Evolutionary conservation across 64 coral and sea anemone genomes (phyloP).

Genomic region (Montipora cactus): DNA sequence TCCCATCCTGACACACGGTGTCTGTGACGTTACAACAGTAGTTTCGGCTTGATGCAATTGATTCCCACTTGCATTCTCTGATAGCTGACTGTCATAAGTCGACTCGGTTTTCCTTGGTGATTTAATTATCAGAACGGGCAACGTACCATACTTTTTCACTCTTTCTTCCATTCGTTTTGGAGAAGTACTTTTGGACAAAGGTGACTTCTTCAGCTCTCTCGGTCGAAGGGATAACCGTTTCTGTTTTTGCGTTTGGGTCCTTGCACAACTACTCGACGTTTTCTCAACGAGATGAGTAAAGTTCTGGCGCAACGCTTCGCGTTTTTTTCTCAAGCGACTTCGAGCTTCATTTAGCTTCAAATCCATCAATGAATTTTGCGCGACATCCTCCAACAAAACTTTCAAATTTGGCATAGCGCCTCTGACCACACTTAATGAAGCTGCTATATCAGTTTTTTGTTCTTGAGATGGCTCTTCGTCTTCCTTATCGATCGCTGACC

Average conservation of each 20-base stretch:
- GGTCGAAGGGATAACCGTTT: background rate
- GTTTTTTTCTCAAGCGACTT: slow-evolving; percentile 12
- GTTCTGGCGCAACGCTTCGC: background rate
- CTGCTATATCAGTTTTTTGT: background rate
- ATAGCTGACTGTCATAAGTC: background rate
- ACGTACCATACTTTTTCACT: slow-evolving; percentile 15
- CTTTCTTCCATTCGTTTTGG: slow-evolving; percentile 29
- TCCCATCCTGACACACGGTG: background rate
- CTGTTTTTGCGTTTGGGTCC: background rate
- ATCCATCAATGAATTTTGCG: background rate
- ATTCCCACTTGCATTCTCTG: background rate
- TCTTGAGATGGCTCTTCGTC: background rate
- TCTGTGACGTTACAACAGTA: background rate
- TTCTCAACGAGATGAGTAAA: background rate
- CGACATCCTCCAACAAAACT: background rate
- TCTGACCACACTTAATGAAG: background rate
- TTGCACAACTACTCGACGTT: background rate
- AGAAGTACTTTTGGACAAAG: slow-evolving; percentile 13
- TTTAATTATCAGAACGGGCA: slow-evolving; percentile 16
- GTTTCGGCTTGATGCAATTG: background rate
- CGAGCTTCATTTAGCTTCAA: slow-evolving; percentile 20
- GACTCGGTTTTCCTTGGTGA: slow-evolving; percentile 11
- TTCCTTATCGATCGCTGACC: background rate
- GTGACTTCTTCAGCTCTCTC: background rate
- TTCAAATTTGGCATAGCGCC: slow-evolving; percentile 14